Base-by-base conservation (phyloP, 1,140 invertebrate species). In the Planococcus citri region DNA sequence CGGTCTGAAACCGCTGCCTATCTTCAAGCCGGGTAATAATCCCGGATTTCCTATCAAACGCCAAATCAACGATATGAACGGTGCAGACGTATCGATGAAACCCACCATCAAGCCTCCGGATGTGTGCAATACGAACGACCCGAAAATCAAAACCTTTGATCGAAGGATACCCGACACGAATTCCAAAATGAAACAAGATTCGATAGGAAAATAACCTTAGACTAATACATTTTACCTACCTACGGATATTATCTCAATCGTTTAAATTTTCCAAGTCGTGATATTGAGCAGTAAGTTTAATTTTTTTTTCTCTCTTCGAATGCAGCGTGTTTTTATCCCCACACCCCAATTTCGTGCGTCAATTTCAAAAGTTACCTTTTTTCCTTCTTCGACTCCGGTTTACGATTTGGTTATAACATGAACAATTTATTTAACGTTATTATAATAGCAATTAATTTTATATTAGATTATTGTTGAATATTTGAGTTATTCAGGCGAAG, bases 1-100 rank as follows among this genome's bases (percentile, higher is more conserved):
- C 37, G 71, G 68, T 58, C 68, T 71, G 68, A 70, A 73, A 57
- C 41, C 68, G 24, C 21, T 69, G 22, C 37, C 68, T 6, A 64
- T 58, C 10, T 41, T 25, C 24, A 38, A 69, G 12, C 60, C 60
- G 2, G 60, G 22, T 64, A 27, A 24, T 25, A 22, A 64, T 25
- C 60, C 60, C 10, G 60, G 8, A 14, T 64, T 64, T 27, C 25
- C 60, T 17, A 24, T 64, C 1, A 64, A 64, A 27, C 21, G 60
- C 3, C 60, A 64, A 64, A 64, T 64, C 10, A 64, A 64, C 25
- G 60, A 64, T 6, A 24, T 27, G 17, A 64, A 64, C 25, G 60
- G 60, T 25, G 41, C 41, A 2, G 60, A 64, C 6, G 10, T 64
- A 4, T 22, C 60, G 1, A 64, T 64, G 14, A 64, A 64, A 27